Evolutionary conservation across 2,797 vertebrate genomes (phyloP).

Genomic region (Chromis chromis): DNA sequence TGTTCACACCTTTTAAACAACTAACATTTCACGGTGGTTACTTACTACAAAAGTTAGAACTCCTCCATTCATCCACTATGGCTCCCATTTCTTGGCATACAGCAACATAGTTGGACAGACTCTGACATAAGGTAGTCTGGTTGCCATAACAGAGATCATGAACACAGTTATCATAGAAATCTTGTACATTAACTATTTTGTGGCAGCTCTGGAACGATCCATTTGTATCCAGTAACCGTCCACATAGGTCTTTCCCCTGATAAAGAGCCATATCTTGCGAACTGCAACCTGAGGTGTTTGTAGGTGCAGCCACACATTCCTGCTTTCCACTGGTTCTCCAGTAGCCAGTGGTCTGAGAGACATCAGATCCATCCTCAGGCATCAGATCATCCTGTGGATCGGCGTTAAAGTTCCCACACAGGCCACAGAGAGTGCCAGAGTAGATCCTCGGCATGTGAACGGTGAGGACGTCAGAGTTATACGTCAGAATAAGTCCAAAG

Average conservation of each 20-base stretch:
- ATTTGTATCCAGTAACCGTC: constrained; percentile 39
- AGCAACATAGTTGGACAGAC: constrained; percentile 50
- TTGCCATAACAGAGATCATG: constrained; percentile 45
- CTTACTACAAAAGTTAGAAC: constrained; percentile 43
- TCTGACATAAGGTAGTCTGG: constrained; percentile 22
- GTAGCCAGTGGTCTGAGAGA: constrained; percentile 19
- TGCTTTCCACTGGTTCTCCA: constrained; percentile 22
- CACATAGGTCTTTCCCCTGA: constrained; percentile 34
- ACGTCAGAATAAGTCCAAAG: constrained; percentile 67
- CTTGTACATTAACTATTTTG: constrained; percentile 36
- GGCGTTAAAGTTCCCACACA: constrained; percentile 67
- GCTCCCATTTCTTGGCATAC: constrained; percentile 49
- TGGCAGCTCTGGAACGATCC: constrained; percentile 50
- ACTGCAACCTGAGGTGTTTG: constrained; percentile 15
- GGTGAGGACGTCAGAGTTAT: constrained; percentile 57
- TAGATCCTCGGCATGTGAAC: constrained; percentile 72
- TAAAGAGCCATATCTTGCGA: constrained; percentile 39
- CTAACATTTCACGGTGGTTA: not conserved
- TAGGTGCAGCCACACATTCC: constrained; percentile 36
- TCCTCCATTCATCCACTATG: constrained; percentile 46
- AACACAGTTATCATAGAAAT: constrained; percentile 51
- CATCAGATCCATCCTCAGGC: constrained; percentile 5
- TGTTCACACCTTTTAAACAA: not conserved
- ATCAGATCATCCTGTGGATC: constrained; percentile 50
- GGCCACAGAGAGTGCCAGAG: constrained; percentile 72